A percentile compares a stretch with the other conserved stretches of the same genome.
These are phyloP conservation scores for Orcinus orca DNA, from an alignment of 2,113 vertebrate species.

Conservation along the genomic window DNA sequence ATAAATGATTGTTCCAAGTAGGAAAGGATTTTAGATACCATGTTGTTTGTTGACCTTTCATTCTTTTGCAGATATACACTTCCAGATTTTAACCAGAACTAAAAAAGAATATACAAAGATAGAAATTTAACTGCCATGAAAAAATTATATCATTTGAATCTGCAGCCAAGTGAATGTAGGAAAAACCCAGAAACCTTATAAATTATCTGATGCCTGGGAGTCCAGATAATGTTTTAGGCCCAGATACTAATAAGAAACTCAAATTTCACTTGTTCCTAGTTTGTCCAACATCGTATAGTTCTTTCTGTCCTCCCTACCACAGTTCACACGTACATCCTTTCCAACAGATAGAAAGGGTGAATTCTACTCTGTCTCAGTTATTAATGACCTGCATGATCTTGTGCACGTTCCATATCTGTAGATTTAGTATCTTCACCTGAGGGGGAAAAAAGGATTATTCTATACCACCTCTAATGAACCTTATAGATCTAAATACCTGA, in stretches of 20 bases:
- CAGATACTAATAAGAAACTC: neutral
- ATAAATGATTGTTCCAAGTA: neutral
- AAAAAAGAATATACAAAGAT: neutral
- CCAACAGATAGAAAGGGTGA: neutral
- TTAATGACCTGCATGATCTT: neutral
- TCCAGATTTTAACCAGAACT: constrained; percentile 12
- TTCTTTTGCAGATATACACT: neutral
- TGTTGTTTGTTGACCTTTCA: constrained; percentile 5
- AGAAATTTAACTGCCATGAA: neutral
- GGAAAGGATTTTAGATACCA: neutral
- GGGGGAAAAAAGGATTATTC: neutral
- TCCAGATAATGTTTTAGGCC: neutral
- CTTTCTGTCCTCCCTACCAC: neutral
- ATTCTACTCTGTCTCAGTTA: neutral
- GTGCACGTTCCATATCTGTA: neutral
- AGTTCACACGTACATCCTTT: neutral
- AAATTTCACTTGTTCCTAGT: neutral
- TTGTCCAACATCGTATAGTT: neutral
- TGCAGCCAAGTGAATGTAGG: neutral
- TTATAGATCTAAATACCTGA: neutral
- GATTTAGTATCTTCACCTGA: neutral
- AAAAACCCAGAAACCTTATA: neutral
- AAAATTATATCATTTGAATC: neutral
- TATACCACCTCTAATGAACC: neutral
- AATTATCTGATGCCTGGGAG: neutral